Percentiles rank a stretch among this genome's conserved stretches.
phyloP scores from a whole-genome alignment of 64 coral and sea anemone species.

The Catalaphyllia jardinei region DNA sequence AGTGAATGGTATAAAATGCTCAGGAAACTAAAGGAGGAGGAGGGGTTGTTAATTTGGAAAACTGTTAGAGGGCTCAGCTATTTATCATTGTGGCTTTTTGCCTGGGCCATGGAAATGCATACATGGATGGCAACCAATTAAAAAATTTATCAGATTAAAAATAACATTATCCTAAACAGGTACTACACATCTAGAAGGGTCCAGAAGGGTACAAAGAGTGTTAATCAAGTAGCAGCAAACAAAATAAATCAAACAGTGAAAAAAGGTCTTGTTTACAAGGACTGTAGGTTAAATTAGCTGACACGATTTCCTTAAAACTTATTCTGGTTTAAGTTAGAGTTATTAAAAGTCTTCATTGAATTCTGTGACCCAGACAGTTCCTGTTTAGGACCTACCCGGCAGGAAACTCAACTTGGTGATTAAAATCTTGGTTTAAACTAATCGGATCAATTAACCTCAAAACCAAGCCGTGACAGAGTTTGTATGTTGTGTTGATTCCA shows the following conservation, averaged over 20 bases:
- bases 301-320: background rate
- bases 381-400: slow-evolving; percentile 11
- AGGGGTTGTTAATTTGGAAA: background rate
- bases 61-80: background rate
- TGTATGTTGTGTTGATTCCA: slow-evolving; percentile 12
- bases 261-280: background rate
- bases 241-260: background rate
- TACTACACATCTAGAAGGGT: background rate
- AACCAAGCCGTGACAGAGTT: background rate
- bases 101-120: background rate
- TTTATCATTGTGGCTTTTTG: background rate
- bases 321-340: background rate
- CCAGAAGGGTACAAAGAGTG: background rate
- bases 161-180: background rate
- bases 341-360: background rate
- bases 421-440: slow-evolving; percentile 12
- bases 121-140: background rate
- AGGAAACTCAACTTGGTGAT: background rate
- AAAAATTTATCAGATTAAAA: background rate
- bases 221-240: background rate
- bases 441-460: slow-evolving; percentile 40
- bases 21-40: background rate
- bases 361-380: slow-evolving; percentile 8
- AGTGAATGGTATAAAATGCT: background rate
- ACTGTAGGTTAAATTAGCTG: background rate